A percentile compares a stretch with the other conserved stretches of the same genome.
Conservation (phyloP, 2,797 vertebrate species). For the Emys orbicularis region DNA sequence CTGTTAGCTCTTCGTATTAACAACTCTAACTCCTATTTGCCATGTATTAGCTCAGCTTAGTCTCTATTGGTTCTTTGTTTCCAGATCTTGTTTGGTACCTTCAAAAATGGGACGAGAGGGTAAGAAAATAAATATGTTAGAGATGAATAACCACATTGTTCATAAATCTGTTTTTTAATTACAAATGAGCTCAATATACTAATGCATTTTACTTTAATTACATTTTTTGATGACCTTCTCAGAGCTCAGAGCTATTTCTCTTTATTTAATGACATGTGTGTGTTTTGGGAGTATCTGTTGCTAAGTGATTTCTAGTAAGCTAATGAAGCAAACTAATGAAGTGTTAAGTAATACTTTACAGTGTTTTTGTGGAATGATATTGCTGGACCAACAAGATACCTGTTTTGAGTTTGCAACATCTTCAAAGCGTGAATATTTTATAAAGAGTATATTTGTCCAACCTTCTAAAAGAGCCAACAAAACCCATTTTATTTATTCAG, state of each 20-base stretch:
- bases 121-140: constrained; percentile 49
- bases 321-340: constrained; percentile 64
- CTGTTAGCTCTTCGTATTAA: constrained; percentile 16
- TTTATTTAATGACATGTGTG: constrained; percentile 56
- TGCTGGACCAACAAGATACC: neutral
- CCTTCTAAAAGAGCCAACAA: neutral
- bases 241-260: constrained; percentile 58
- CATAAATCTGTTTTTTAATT: constrained; percentile 66
- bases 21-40: constrained; percentile 15
- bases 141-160: constrained; percentile 49
- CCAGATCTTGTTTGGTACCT: constrained; percentile 29
- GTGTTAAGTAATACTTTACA: constrained; percentile 52
- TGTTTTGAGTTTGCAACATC: neutral
- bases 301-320: constrained; percentile 68
- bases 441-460: neutral
- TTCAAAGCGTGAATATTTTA: constrained; percentile 4
- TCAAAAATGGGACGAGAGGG: constrained; percentile 26
- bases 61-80: constrained; percentile 44
- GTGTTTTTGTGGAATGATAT: constrained; percentile 23
- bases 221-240: constrained; percentile 62
- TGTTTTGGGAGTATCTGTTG: constrained; percentile 65
- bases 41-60: constrained; percentile 11
- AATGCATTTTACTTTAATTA: constrained; percentile 73
- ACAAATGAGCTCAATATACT: constrained; percentile 44
- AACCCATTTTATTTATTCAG: neutral